Evolutionary conservation across 1,140 invertebrate species (phyloP), one percentile per base, ranked within the genome.

Genomic region (Diabrotica virgifera): DNA sequence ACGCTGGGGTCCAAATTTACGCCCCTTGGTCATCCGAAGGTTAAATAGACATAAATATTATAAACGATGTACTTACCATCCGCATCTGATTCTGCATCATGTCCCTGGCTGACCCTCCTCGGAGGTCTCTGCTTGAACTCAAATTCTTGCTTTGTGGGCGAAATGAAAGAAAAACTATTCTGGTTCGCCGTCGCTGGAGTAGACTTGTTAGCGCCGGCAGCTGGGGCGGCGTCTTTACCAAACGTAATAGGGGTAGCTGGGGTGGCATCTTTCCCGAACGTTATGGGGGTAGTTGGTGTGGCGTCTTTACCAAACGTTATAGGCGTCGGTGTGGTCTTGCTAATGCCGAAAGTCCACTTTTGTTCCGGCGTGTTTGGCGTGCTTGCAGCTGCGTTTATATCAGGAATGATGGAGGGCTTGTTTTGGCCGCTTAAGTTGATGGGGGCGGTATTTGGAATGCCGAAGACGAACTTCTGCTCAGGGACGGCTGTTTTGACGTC

Each of bases 301-400:
- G 13, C 52, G 35, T 55, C 55, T 57, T 12, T 8, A 35, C 54
- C 24, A 11, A 57, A 57, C 54, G 52, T 10, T 24, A 56, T 7
- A 50, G 54, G 12, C n/a, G 53, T 35, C 5, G 67, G 53, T 38
- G 58, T 51, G 40, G 71, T 67, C 54, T 64, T 58, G 0, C 80
- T 76, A 64, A 81, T 78, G 24, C 81, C 82, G 71, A 83, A 83
- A 60, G 68, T 77, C 72, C 82, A 83, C 67, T 80, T 80, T 3
- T 78, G 63, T 8, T 70, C 76, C n/a, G 74, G 64, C 24, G 24
- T 24, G 24, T 24, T 24, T 4, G 24, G 1, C 24, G 24, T 4
- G 4, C 24, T 24, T 24, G 24, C 24, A 24, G 24, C 24, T 24
- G 4, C 1, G 24, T 24, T 24, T 24, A 24, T 24, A 24, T 24